Conservation (phyloP, 2,888 invertebrate species). For the Ennomos erosarius region DNA sequence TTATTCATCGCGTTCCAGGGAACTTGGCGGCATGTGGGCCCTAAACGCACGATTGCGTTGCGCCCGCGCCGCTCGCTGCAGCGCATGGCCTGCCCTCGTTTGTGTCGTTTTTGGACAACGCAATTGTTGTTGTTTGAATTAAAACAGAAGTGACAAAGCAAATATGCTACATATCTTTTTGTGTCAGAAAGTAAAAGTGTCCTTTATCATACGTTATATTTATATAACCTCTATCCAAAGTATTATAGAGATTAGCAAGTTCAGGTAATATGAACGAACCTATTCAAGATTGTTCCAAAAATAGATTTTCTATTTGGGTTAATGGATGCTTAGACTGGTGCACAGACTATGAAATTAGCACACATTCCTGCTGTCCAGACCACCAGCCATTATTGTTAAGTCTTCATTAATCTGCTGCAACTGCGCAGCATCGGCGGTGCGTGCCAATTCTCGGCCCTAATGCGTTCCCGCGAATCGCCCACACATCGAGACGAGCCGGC, state of each 20-base stretch:
- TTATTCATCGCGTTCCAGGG: conserved; percentile 83
- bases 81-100: conserved; percentile 72
- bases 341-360: conserved; percentile 36
- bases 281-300: conserved; percentile 7
- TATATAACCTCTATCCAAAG: too few species aligned
- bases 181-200: background rate
- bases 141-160: conserved; percentile 30
- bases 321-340: conserved; percentile 22
- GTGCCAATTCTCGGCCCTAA: conserved; percentile 75
- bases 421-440: conserved; percentile 48
- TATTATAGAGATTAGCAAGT: too few species aligned
- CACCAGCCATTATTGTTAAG: conserved; percentile 36
- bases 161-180: background rate
- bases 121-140: conserved; percentile 26
- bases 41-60: conserved; percentile 79
- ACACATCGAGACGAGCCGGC: conserved; percentile 65
- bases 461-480: conserved; percentile 82
- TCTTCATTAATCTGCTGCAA: conserved; percentile 40
- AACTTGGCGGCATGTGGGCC: conserved; percentile 77
- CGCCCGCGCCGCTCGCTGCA: conserved; percentile 56
- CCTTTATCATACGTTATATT: too few species aligned
- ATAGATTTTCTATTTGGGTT: conserved; percentile 23
- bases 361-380: conserved; percentile 31
- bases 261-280: too few species aligned
- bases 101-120: conserved; percentile 58